phyloP scores from a whole-genome alignment of 2,888 invertebrate genomes.

The Rotaria sp. region DNA sequence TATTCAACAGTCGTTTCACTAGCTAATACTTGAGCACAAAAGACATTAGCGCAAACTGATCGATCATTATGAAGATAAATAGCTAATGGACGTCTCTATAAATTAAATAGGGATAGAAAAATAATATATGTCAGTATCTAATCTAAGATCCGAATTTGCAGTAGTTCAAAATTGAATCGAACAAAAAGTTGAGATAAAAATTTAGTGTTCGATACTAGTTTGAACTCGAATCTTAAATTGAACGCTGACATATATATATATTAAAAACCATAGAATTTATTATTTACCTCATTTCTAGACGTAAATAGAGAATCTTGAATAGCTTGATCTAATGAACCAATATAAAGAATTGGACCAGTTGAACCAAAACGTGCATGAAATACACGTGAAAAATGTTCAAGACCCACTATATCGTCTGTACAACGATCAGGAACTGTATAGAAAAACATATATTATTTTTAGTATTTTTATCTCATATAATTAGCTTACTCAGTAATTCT shows the following conservation, averaged over 20 bases:
- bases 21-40: slow-evolving; percentile 86
- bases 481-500: background rate
- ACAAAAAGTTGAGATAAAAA: too few species aligned
- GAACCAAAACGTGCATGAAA: slow-evolving; percentile 75
- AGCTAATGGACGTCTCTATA: slow-evolving; percentile 79
- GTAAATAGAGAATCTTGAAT: slow-evolving; percentile 79
- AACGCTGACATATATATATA: background rate
- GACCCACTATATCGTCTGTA: slow-evolving; percentile 70
- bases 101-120: slow-evolving; percentile 44
- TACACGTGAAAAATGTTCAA: slow-evolving; percentile 73
- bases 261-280: background rate
- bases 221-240: too few species aligned
- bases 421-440: background rate
- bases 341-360: slow-evolving; percentile 79
- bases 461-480: too few species aligned
- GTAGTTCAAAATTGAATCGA: too few species aligned
- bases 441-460: too few species aligned
- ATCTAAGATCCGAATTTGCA: too few species aligned
- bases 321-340: slow-evolving; percentile 81
- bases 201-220: too few species aligned
- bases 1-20: slow-evolving; percentile 82
- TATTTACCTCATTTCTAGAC: slow-evolving; percentile 75
- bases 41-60: slow-evolving; percentile 88
- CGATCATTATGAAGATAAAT: slow-evolving; percentile 92
- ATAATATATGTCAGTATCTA: too few species aligned